A percentile compares a stretch with the other conserved stretches of the same genome.
These are phyloP conservation scores for Rhopalosiphum padi DNA, from an alignment of 1,140 invertebrate species.

Conservation along the genomic window DNA sequence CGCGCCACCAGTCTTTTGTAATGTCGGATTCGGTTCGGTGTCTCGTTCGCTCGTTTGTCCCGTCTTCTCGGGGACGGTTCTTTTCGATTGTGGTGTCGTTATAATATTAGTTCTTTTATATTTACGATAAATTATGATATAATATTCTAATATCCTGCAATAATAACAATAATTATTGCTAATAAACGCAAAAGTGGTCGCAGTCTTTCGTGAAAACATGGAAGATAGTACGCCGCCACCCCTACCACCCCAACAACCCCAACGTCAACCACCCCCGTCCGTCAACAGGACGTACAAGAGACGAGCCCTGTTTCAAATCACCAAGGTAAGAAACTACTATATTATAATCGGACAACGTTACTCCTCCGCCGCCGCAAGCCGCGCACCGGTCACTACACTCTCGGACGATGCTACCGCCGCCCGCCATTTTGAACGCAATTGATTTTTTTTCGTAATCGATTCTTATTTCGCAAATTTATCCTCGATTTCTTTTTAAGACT, in stretches of 20 bases:
- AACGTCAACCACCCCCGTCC: neutral
- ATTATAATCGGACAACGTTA: neutral
- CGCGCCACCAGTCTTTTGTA: slow-evolving; percentile 18
- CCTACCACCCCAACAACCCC: neutral
- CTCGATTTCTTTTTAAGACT: neutral
- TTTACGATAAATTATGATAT: neutral
- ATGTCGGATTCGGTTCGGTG: slow-evolving; percentile 14
- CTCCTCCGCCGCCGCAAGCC: neutral
- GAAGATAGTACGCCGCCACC: neutral
- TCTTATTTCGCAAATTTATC: neutral
- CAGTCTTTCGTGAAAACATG: neutral
- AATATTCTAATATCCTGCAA: neutral
- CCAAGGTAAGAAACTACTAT: slow-evolving; percentile 44
- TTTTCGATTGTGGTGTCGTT: neutral
- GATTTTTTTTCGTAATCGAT: slow-evolving; percentile 2
- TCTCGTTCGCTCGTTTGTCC: neutral
- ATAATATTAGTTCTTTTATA: neutral
- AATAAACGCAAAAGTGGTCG: neutral
- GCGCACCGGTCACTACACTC: slow-evolving; percentile 47
- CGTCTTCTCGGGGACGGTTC: neutral
- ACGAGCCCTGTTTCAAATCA: slow-evolving; percentile 58
- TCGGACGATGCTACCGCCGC: neutral
- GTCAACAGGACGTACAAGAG: slow-evolving; percentile 51
- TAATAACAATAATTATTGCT: neutral
- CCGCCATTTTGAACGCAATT: slow-evolving; percentile 44